Evolutionary conservation across 2,888 invertebrate genomes (phyloP).

Genomic region (Craniophora ligustri): DNA sequence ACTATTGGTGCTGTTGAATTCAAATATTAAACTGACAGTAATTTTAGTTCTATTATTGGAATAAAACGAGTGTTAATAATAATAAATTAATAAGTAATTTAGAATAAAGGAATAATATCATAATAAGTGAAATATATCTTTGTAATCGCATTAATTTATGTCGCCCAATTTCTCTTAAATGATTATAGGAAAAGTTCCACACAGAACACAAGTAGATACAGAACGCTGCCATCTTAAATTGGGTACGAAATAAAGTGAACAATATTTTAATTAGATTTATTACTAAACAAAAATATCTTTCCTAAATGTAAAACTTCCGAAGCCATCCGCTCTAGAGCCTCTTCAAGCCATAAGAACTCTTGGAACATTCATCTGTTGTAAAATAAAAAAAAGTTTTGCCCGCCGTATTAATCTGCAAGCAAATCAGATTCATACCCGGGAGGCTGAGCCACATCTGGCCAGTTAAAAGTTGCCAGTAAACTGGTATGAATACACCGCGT

Average conservation of each 20-base stretch:
- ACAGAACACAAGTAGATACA: slow-evolving; percentile 11
- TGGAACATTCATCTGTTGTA: slow-evolving; percentile 56
- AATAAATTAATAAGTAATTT: too few species aligned
- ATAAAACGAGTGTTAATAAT: too few species aligned
- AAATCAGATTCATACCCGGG: slow-evolving; percentile 82
- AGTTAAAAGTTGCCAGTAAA: slow-evolving; percentile 85
- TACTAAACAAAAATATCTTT: slow-evolving; percentile 50
- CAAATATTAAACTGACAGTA: too few species aligned
- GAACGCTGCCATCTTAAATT: slow-evolving; percentile 41
- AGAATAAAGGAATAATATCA: too few species aligned
- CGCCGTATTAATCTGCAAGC: slow-evolving; percentile 80
- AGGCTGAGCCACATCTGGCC: slow-evolving; percentile 83
- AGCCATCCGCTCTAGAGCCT: slow-evolving; percentile 36
- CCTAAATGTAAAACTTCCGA: slow-evolving; percentile 51
- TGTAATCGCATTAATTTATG: too few species aligned
- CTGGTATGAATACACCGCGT: slow-evolving; percentile 82
- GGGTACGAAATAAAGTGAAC: slow-evolving; percentile 41
- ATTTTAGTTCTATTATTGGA: too few species aligned
- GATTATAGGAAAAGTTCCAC: slow-evolving; percentile 29
- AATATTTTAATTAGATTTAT: slow-evolving; percentile 58
- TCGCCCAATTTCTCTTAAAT: slow-evolving; percentile 25
- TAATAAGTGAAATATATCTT: too few species aligned
- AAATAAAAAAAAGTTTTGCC: slow-evolving; percentile 68
- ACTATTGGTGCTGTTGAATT: too few species aligned
- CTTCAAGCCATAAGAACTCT: slow-evolving; percentile 52